These are phyloP conservation scores for Diaphora mendica DNA, from an alignment of 2,888 invertebrate genomes.

Conservation along the genomic window DNA sequence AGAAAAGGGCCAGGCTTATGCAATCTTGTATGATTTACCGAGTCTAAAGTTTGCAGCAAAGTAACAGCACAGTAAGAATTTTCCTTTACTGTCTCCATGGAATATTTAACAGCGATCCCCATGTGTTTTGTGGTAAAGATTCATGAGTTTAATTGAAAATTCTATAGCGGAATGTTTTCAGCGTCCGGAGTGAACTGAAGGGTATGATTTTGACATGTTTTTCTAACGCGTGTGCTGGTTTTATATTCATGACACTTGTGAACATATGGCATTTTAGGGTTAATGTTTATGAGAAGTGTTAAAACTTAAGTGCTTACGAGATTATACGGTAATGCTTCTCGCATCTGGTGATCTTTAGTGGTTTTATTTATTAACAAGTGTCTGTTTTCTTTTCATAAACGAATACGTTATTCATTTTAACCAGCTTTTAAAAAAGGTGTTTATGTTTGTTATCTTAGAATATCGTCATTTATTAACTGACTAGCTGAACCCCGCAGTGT, in stretches of 20 bases:
- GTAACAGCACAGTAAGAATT: background rate
- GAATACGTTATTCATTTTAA: background rate
- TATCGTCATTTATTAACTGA: background rate
- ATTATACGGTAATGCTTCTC: conserved; percentile 7
- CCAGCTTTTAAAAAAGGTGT: background rate
- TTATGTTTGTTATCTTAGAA: background rate
- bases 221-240: conserved; percentile 15
- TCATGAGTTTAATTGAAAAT: conserved; percentile 55
- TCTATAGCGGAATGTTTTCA: conserved; percentile 38
- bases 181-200: conserved; percentile 21
- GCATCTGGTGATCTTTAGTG: background rate
- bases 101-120: conserved; percentile 35
- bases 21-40: background rate
- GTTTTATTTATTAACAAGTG: background rate
- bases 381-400: background rate
- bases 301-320: conserved; percentile 11
- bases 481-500: too few species aligned
- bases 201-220: conserved; percentile 25
- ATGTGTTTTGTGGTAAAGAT: conserved; percentile 46
- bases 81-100: conserved; percentile 10
- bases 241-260: conserved; percentile 24
- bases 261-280: conserved; percentile 19
- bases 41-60: conserved; percentile 16
- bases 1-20: background rate
- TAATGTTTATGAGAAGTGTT: conserved; percentile 16